Evolutionary conservation across 2,888 invertebrate species (phyloP).

Genomic region (Erebia aethiops): DNA sequence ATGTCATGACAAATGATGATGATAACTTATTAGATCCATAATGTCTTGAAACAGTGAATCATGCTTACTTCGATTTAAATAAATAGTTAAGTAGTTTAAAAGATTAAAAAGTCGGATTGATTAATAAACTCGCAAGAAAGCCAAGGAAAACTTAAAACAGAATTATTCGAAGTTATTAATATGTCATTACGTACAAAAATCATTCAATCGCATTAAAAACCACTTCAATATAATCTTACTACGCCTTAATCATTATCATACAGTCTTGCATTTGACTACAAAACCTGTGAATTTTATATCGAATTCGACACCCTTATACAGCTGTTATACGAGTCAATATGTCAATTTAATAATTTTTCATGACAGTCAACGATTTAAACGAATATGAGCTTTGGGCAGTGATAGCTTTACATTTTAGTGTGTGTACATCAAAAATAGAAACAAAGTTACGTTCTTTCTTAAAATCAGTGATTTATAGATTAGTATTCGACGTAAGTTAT

Average conservation of each 20-base stretch:
- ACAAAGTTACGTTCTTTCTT: too few species aligned
- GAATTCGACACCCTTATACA: not conserved
- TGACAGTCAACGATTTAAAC: not conserved
- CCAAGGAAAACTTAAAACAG: too few species aligned
- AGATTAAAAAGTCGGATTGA: too few species aligned
- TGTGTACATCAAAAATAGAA: too few species aligned
- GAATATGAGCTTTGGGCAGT: too few species aligned
- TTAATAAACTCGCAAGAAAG: too few species aligned
- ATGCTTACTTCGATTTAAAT: not conserved
- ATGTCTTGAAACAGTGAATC: constrained; percentile 20
- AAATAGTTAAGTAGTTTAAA: too few species aligned
- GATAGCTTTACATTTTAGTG: not conserved
- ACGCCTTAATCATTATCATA: not conserved
- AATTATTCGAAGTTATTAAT: too few species aligned
- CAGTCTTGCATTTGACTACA: not conserved
- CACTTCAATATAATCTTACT: constrained; percentile 26
- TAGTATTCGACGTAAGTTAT: too few species aligned
- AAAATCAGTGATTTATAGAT: too few species aligned
- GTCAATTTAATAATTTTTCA: not conserved
- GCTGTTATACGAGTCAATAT: not conserved
- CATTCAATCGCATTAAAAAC: constrained; percentile 25
- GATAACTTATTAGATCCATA: not conserved
- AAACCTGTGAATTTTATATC: not conserved
- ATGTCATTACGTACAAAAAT: not conserved
- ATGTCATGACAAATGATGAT: constrained; percentile 1